Percentiles rank a stretch among this genome's conserved stretches.
phyloP scores from a whole-genome alignment of 1,140 invertebrate genomes.

The Zaprionus capensis region DNA sequence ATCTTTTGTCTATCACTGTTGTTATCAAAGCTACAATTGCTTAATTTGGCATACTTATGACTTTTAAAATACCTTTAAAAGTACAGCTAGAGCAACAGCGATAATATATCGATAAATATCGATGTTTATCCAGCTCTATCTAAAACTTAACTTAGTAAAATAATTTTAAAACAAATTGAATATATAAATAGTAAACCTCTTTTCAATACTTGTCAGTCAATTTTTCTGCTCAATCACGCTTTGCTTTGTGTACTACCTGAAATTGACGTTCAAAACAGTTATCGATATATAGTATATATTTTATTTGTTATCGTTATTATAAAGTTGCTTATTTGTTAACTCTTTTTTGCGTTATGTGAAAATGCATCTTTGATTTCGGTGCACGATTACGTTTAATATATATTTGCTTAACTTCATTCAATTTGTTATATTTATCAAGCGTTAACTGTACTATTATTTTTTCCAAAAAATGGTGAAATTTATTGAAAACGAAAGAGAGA shows the following conservation, averaged over 20 bases:
- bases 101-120: too few species aligned
- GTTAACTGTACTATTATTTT: conserved; percentile 16
- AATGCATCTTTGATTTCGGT: conserved; percentile 22
- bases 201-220: not conserved
- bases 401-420: not conserved
- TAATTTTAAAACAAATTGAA: not conserved
- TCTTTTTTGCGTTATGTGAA: not conserved
- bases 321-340: not conserved
- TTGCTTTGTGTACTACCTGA: not conserved
- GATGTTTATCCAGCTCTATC: not conserved
- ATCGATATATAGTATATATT: conserved; percentile 1
- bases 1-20: not conserved
- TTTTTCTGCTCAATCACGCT: not conserved
- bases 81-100: too few species aligned
- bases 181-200: not conserved
- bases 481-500: conserved; percentile 43
- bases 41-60: not conserved
- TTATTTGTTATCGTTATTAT: not conserved
- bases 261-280: conserved; percentile 1
- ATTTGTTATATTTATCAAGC: conserved; percentile 13
- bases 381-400: conserved; percentile 16
- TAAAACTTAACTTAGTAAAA: not conserved
- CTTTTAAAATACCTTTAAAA: not conserved
- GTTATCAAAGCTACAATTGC: not conserved
- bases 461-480: conserved; percentile 35